Conservation (phyloP, 2,113 vertebrate genomes). For the Rhinolophus ferrumequinum region DNA sequence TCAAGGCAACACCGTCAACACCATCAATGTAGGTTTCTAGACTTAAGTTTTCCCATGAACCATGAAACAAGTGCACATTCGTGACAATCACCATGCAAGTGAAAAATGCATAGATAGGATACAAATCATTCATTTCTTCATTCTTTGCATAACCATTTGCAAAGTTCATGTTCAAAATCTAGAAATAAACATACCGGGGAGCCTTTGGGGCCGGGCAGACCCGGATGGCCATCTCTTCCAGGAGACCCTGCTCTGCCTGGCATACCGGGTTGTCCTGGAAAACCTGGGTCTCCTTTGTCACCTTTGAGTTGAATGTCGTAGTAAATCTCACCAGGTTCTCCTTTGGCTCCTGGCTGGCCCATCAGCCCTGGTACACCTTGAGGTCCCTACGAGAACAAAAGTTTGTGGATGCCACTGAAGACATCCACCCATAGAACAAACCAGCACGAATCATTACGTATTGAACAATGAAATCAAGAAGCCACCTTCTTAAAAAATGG, state of each 20-base stretch:
- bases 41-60: not conserved
- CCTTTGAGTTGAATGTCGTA: slow-evolving; percentile 91
- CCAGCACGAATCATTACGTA: too few relatives aligned
- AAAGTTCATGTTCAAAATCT: not conserved
- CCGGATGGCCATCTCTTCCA: slow-evolving; percentile 91
- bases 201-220: slow-evolving; percentile 92
- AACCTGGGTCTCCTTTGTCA: slow-evolving; percentile 91
- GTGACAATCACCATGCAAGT: too few relatives aligned
- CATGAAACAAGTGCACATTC: too few relatives aligned
- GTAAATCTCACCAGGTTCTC: slow-evolving; percentile 94
- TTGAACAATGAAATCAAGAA: fast-evolving
- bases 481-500: not conserved
- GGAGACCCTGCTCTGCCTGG: slow-evolving; percentile 90
- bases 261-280: slow-evolving; percentile 87
- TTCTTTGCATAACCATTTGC: fast-evolving
- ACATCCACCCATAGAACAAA: fast-evolving
- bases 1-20: too few relatives aligned
- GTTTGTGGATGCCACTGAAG: not conserved
- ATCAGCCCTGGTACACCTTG: slow-evolving; percentile 89
- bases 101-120: fast-evolving
- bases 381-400: slow-evolving; percentile 86
- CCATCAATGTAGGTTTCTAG: not conserved
- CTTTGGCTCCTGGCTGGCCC: slow-evolving; percentile 92
- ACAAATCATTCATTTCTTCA: not conserved
- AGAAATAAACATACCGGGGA: slow-evolving; percentile 87